Evolutionary conservation across 2,888 invertebrate genomes (phyloP).

Genomic region (Phorcus lineatus): DNA sequence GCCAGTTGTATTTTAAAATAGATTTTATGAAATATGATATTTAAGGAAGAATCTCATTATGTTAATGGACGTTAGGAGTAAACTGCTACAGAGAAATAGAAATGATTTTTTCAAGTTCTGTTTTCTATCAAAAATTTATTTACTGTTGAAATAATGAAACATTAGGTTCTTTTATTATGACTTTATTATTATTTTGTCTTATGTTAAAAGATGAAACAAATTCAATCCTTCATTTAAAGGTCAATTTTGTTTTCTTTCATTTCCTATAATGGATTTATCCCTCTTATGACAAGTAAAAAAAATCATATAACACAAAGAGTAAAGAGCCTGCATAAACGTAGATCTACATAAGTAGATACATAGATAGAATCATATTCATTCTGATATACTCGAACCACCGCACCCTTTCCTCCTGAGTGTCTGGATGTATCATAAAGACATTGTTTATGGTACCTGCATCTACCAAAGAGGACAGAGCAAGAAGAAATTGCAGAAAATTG

Average conservation of each 20-base stretch:
- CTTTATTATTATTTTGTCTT: not conserved
- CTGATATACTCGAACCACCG: not conserved
- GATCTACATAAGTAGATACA: too few species aligned
- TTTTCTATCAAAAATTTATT: not conserved
- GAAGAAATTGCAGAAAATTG: too few species aligned
- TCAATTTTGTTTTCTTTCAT: too few species aligned
- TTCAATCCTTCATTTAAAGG: not conserved
- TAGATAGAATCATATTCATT: too few species aligned
- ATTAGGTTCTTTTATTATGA: not conserved
- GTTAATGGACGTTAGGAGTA: not conserved
- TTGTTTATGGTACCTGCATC: not conserved
- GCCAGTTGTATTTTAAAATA: not conserved
- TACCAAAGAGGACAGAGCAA: not conserved
- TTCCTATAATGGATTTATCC: too few species aligned
- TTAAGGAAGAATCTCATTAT: not conserved
- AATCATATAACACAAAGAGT: too few species aligned
- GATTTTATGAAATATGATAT: not conserved
- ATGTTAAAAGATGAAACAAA: too few species aligned
- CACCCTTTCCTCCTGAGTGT: slow-evolving; percentile 4
- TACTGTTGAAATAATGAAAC: not conserved
- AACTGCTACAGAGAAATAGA: not conserved
- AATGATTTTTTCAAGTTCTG: not conserved
- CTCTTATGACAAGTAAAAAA: too few species aligned
- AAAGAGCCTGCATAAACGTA: too few species aligned
- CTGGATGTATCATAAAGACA: not conserved